These are phyloP conservation scores for Drosophila anomalata DNA, from an alignment of 2,888 invertebrate genomes.

Conservation along the genomic window DNA sequence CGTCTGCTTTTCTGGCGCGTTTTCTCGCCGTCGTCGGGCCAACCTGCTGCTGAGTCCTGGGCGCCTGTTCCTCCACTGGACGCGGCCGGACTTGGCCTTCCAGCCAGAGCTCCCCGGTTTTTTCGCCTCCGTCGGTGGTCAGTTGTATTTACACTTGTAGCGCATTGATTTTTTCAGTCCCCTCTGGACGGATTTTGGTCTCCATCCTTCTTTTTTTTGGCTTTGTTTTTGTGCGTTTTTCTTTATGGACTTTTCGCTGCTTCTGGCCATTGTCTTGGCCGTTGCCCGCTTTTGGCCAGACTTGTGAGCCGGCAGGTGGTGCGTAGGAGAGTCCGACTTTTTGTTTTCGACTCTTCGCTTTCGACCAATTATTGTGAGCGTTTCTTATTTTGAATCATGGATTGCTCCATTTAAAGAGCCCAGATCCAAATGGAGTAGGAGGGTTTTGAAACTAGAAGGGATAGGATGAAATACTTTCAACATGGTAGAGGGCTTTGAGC, in stretches of 20 bases:
- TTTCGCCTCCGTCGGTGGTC: conserved; percentile 58
- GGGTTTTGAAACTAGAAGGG: background rate
- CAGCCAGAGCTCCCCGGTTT: conserved; percentile 19
- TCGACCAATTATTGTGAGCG: background rate
- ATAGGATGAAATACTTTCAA: background rate
- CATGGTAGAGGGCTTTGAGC: conserved; percentile 8
- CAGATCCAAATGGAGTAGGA: background rate
- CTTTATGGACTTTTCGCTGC: conserved; percentile 32
- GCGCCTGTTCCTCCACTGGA: conserved; percentile 73
- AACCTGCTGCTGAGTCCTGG: conserved; percentile 64
- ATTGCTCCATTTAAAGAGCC: background rate
- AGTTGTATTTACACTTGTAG: conserved; percentile 76
- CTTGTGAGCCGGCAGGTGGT: conserved; percentile 51
- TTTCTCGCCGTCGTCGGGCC: conserved; percentile 41
- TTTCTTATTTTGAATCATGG: conserved; percentile 1
- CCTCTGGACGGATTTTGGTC: conserved; percentile 27
- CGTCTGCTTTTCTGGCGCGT: conserved; percentile 35
- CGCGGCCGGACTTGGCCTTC: conserved; percentile 74
- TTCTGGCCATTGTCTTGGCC: conserved; percentile 60
- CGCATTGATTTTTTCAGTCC: conserved; percentile 68
- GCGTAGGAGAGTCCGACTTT: background rate
- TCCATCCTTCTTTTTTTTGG: conserved; percentile 48
- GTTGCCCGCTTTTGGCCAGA: conserved; percentile 70
- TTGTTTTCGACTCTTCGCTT: conserved; percentile 8
- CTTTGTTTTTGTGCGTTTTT: conserved; percentile 54